A percentile compares a stretch with the other conserved stretches of the same genome.
Evolutionary conservation across 2,113 vertebrate species (phyloP).

Genomic region (Cyprinodon variegatus): DNA sequence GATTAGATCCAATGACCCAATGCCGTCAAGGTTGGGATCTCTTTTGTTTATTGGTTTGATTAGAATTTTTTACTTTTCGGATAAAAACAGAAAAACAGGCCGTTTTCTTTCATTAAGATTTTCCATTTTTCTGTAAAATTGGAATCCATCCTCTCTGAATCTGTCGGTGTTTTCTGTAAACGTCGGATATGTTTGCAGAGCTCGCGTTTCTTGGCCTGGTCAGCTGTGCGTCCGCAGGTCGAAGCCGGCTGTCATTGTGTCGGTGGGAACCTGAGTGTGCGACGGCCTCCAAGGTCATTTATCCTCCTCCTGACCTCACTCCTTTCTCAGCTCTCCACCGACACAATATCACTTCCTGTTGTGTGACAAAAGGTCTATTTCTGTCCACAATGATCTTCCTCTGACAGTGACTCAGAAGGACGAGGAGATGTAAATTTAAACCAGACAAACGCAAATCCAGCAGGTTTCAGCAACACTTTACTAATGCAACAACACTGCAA

Average conservation of each 20-base stretch:
- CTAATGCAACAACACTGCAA: neutral
- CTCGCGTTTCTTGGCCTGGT: neutral
- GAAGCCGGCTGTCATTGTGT: slow-evolving; percentile 7
- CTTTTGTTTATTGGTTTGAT: too few species aligned
- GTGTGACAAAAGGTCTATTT: slow-evolving; percentile 90
- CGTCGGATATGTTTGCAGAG: too few species aligned
- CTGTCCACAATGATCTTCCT: slow-evolving; percentile 94
- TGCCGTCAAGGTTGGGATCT: too few species aligned
- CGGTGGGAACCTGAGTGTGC: slow-evolving; percentile 51
- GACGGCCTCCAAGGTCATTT: slow-evolving; percentile 84
- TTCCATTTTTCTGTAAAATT: too few species aligned
- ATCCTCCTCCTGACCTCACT: slow-evolving; percentile 86
- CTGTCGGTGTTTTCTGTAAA: too few species aligned
- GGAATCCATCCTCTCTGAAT: too few species aligned
- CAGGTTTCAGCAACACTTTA: neutral
- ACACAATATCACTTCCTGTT: slow-evolving; percentile 90
- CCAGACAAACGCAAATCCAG: neutral
- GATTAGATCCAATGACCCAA: too few species aligned
- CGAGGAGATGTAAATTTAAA: slow-evolving; percentile 35
- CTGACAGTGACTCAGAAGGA: slow-evolving; percentile 68
- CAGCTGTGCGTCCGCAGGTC: slow-evolving; percentile 28
- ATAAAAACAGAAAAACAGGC: too few species aligned
- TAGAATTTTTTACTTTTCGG: too few species aligned
- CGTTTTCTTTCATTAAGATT: too few species aligned
- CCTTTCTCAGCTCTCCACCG: slow-evolving; percentile 82